Evolutionary conservation across 2,888 invertebrate species (phyloP), one percentile per base, ranked within the genome.

Genomic region (Clanis bilineata): DNA sequence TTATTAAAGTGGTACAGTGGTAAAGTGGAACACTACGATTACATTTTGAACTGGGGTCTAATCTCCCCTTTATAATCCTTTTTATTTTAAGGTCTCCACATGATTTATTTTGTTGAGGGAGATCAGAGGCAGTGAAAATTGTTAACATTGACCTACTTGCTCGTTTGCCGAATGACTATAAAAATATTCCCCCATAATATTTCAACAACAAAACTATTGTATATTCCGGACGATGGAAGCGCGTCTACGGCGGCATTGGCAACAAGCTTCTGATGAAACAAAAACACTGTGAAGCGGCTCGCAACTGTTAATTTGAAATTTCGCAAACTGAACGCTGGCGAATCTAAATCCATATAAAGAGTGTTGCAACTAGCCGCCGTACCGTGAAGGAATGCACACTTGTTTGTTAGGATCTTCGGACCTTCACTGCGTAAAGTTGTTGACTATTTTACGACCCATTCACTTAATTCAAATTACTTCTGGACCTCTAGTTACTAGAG

Each of bases 351-450:
- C 77, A 77, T 79, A 80, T 82, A 75, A 72, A 69, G 68, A 67
- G 80, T 88, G 81, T 85, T 83, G 89, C 76, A 88, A 88, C 76
- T 66, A 62, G 23, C 70, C 76, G 69, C 59, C 76, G 72, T 77
- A 79, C 83, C 87, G 86, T 85, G 83, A 87, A 82, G 84, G 82
- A 79, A 86, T 83, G 77, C 70, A 74, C 71, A 67, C 69, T 61
- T 65, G 60, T 69, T 61, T 64, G 60, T 67, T 69, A 70, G 71
- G 74, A 76, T 70, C 71, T 68, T 66, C 67, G 59, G 59, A 59
- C 59, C 59, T 59, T 59, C 59, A 38, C 45, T 36, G 36, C 44
- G 25, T 51, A 55, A 32, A 54, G 28, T 55, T 59, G 54, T 23
- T 38, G 36, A 45, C 43, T 45, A 22, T 44, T 54, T 22, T 38